A percentile compares a stretch with the other conserved stretches of the same genome.
These are phyloP conservation scores for Eupithecia subfuscata DNA, from an alignment of 2,888 invertebrate genomes.

Conservation along the genomic window DNA sequence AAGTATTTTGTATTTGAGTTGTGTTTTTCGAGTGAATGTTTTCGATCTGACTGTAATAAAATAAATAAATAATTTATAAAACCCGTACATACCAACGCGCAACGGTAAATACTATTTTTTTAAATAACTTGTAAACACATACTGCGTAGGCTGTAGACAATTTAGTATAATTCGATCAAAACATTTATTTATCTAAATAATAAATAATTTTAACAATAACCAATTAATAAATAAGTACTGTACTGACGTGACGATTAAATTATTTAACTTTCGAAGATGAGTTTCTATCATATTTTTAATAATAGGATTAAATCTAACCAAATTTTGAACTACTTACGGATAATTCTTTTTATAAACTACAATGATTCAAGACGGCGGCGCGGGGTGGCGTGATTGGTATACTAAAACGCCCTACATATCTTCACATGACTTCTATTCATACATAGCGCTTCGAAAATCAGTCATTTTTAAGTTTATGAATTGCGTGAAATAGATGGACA, in stretches of 20 bases:
- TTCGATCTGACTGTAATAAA: constrained; percentile 71
- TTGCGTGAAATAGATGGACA: not conserved
- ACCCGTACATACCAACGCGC: constrained; percentile 15
- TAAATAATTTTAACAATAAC: not conserved
- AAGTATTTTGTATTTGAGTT: constrained; percentile 41
- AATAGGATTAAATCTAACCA: not conserved
- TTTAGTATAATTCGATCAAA: not conserved
- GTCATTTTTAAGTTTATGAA: not conserved
- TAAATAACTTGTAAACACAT: not conserved
- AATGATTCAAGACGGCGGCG: not conserved
- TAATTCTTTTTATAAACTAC: not conserved
- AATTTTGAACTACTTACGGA: no score
- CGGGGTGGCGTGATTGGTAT: not conserved
- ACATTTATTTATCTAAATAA: not conserved
- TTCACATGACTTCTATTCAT: not conserved
- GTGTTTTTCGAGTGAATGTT: constrained; percentile 54
- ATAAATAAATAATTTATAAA: constrained; percentile 58
- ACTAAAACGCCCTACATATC: no score
- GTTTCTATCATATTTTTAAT: not conserved
- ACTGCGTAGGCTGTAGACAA: not conserved
- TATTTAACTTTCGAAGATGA: not conserved
- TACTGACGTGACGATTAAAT: not conserved
- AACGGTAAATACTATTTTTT: not conserved
- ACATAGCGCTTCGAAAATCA: not conserved
- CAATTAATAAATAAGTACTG: not conserved